These are phyloP conservation scores for Eucera pruinosa DNA, from an alignment of 2,888 invertebrate genomes.

Conservation along the genomic window DNA sequence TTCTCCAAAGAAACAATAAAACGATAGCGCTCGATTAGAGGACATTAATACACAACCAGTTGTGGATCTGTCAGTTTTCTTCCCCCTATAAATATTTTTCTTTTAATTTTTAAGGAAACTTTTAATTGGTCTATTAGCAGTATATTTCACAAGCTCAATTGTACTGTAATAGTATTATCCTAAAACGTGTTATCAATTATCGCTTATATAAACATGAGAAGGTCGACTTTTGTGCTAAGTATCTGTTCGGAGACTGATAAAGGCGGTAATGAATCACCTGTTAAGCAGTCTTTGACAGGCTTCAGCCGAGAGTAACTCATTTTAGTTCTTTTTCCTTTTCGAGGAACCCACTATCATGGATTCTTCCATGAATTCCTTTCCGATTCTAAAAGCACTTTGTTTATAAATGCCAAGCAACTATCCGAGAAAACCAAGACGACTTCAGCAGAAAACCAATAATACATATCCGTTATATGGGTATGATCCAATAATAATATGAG, in stretches of 20 bases:
- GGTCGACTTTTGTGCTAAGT: constrained; percentile 33
- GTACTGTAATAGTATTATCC: not conserved
- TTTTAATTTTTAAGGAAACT: not conserved
- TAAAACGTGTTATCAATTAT: constrained; percentile 31
- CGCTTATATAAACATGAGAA: constrained; percentile 42
- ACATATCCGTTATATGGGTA: too few relatives aligned
- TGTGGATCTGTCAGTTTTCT: not conserved
- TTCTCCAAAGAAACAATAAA: constrained; percentile 10
- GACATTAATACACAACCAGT: not conserved
- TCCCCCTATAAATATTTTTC: not conserved
- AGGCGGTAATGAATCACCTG: constrained; percentile 36
- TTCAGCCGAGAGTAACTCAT: constrained; percentile 5
- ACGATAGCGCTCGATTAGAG: not conserved
- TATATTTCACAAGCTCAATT: not conserved
- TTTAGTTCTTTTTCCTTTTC: not conserved
- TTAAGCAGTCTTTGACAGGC: constrained; percentile 18
- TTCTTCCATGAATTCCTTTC: not conserved
- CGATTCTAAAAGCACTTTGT: not conserved
- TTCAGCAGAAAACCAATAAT: constrained; percentile 3
- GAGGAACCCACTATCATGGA: not conserved
- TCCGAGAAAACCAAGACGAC: not conserved
- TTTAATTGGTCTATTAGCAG: not conserved
- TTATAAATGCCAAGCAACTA: not conserved
- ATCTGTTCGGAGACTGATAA: not conserved
- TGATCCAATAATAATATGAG: constrained; percentile 17